Conservation (phyloP, 2,888 invertebrate species). For the Rugalucina vietnamica region DNA sequence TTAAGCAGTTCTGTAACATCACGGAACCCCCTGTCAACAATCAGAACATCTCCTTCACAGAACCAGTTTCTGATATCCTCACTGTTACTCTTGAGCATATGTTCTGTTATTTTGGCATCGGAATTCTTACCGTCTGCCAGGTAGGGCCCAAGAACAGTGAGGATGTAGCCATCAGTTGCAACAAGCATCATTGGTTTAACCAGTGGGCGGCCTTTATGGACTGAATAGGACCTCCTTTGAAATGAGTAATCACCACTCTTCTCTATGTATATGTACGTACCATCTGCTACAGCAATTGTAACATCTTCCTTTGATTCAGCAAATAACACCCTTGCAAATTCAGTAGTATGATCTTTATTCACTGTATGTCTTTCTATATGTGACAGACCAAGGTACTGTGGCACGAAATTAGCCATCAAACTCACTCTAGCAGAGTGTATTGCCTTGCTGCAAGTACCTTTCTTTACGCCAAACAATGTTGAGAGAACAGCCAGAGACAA, state of each 20-base stretch:
- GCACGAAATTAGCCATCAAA: slow-evolving; percentile 36
- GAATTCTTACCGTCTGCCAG: slow-evolving; percentile 36
- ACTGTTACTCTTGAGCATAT: slow-evolving; percentile 20
- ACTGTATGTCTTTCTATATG: slow-evolving; percentile 38
- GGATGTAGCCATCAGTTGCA: slow-evolving; percentile 37
- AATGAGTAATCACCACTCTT: background rate
- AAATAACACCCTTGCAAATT: slow-evolving; percentile 47
- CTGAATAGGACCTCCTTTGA: slow-evolving; percentile 5
- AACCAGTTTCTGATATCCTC: slow-evolving; percentile 21
- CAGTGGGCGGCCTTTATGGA: slow-evolving; percentile 35
- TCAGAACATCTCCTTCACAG: slow-evolving; percentile 17
- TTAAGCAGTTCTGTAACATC: slow-evolving; percentile 18
- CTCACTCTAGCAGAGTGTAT: slow-evolving; percentile 38
- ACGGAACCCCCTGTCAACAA: slow-evolving; percentile 35
- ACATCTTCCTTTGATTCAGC: background rate
- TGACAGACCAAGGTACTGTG: slow-evolving; percentile 34
- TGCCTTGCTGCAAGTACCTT: slow-evolving; percentile 44
- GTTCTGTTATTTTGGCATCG: slow-evolving; percentile 24
- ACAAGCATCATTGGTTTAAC: slow-evolving; percentile 50
- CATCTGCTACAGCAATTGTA: slow-evolving; percentile 4
- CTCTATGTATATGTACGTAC: background rate
- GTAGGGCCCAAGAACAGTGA: slow-evolving; percentile 32
- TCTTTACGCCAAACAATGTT: slow-evolving; percentile 43
- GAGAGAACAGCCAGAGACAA: slow-evolving; percentile 44
- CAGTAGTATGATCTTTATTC: slow-evolving; percentile 47